These are phyloP conservation scores for Gorsachius magnificus DNA, from an alignment of 2,797 vertebrate species.

Conservation along the genomic window DNA sequence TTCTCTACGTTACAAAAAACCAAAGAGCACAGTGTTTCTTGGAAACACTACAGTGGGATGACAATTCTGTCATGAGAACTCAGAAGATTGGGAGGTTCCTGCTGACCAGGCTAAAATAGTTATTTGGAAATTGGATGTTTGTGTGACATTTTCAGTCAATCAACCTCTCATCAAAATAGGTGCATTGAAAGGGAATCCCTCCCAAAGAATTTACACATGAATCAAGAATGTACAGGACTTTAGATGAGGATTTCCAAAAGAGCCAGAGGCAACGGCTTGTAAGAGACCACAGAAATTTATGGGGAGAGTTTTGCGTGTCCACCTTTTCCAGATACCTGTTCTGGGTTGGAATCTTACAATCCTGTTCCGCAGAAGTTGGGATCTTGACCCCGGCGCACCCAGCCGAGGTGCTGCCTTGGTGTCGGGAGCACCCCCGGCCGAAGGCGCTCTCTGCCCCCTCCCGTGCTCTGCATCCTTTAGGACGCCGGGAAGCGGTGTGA, in stretches of 20 bases:
- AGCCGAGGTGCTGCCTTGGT: background rate
- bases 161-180: background rate
- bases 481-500: accelerated
- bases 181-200: background rate
- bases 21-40: conserved; percentile 35
- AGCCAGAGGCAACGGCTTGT: background rate
- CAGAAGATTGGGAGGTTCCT: background rate
- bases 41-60: background rate
- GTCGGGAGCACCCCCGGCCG: background rate
- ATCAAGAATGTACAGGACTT: background rate
- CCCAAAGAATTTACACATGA: background rate
- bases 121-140: background rate
- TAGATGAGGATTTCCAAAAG: background rate
- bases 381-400: too few relatives aligned
- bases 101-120: background rate
- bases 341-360: background rate
- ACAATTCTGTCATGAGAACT: background rate
- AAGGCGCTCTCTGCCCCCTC: background rate
- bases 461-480: background rate
- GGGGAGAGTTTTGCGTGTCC: background rate
- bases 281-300: background rate
- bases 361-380: background rate
- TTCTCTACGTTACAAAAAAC: conserved; percentile 18
- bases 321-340: background rate
- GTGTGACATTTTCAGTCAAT: background rate